A percentile compares a stretch with the other conserved stretches of the same genome.
These are phyloP conservation scores for Brachionus rotundiformis DNA, from an alignment of 1,140 invertebrate genomes.

Conservation along the genomic window DNA sequence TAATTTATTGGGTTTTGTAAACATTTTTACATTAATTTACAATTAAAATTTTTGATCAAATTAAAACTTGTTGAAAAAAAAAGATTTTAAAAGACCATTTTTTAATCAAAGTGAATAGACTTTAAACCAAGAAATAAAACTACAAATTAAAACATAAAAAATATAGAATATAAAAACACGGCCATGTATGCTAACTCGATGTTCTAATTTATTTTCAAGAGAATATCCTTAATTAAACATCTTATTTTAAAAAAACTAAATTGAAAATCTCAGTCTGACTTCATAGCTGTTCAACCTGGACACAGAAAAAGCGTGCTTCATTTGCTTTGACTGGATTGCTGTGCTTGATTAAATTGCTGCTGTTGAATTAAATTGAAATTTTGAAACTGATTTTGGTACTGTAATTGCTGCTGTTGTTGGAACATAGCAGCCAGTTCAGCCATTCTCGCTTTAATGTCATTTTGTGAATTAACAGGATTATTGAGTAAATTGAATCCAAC, in stretches of 20 bases:
- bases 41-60: slow-evolving; percentile 29
- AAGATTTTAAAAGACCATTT: slow-evolving; percentile 11
- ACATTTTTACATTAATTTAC: slow-evolving; percentile 37
- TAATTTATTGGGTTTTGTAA: slow-evolving; percentile 29
- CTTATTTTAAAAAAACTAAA: neutral
- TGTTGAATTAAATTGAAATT: slow-evolving; percentile 40
- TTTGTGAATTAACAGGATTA: neutral
- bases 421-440: slow-evolving; percentile 19
- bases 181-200: neutral
- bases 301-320: neutral
- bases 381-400: slow-evolving; percentile 35
- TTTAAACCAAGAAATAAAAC: slow-evolving; percentile 23
- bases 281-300: neutral
- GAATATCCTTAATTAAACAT: neutral
- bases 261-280: slow-evolving; percentile 32
- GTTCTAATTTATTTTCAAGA: neutral
- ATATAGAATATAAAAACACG: slow-evolving; percentile 22
- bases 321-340: neutral
- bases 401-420: slow-evolving; percentile 22
- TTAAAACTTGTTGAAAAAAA: slow-evolving; percentile 13
- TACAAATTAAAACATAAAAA: slow-evolving; percentile 12
- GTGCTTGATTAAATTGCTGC: slow-evolving; percentile 27
- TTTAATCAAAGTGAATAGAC: slow-evolving; percentile 24
- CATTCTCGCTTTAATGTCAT: slow-evolving; percentile 40
- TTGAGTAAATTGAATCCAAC: neutral